Conservation (phyloP, 2,888 invertebrate species). For the Drosophila glabriapex region DNA sequence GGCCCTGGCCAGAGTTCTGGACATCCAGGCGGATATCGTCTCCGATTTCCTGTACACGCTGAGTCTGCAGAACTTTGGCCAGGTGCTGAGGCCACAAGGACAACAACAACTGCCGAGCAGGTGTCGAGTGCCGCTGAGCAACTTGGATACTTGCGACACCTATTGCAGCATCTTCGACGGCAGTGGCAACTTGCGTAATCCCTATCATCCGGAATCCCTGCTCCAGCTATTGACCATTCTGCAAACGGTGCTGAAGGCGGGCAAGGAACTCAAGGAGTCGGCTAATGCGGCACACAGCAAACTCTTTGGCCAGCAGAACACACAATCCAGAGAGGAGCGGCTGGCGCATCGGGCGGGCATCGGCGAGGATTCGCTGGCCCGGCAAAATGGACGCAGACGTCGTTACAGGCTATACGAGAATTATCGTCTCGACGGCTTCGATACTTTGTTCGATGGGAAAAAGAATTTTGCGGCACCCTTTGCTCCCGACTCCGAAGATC, state of each 20-base stretch:
- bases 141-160: conserved; percentile 16
- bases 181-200: conserved; percentile 42
- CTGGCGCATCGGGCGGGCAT: conserved; percentile 20
- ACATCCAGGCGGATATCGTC: conserved; percentile 5
- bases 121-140: conserved; percentile 32
- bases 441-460: too few species aligned
- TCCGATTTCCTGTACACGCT: conserved; percentile 46
- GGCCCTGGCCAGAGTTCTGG: conserved; percentile 7
- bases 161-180: conserved; percentile 48
- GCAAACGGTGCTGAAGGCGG: conserved; percentile 25
- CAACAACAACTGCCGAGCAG: rapidly evolving
- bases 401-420: conserved; percentile 6
- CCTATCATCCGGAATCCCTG: conserved; percentile 28
- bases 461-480: background rate
- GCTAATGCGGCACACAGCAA: background rate
- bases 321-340: background rate
- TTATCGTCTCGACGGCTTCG: background rate
- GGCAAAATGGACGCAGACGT: conserved; percentile 27
- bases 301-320: background rate
- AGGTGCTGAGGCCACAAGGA: conserved; percentile 25
- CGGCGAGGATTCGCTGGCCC: conserved; percentile 30
- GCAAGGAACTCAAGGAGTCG: background rate
- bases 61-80: conserved; percentile 50
- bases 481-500: background rate
- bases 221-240: conserved; percentile 29